phyloP scores from a whole-genome alignment of 1,140 invertebrate genomes.

The Diorhabda carinulata region DNA sequence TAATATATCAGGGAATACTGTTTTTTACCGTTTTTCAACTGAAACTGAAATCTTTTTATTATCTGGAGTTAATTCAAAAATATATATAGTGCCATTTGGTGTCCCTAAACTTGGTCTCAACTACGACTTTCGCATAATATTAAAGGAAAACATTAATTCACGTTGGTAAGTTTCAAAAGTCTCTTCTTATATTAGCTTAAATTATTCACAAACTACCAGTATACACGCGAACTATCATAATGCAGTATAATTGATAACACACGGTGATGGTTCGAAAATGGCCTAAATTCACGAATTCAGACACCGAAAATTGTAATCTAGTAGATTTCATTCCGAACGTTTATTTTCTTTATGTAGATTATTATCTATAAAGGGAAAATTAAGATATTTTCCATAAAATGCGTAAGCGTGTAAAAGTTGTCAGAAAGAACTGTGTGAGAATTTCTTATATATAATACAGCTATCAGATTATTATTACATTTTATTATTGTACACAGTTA shows the following conservation, averaged over 20 bases:
- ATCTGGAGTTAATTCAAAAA: too few species aligned
- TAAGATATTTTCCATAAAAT: background rate
- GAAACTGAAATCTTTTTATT: too few species aligned
- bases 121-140: too few species aligned
- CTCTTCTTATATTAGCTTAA: slow-evolving; percentile 10
- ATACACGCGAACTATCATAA: slow-evolving; percentile 17
- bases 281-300: background rate
- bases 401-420: too few species aligned
- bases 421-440: too few species aligned
- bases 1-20: too few species aligned
- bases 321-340: background rate
- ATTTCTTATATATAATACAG: too few species aligned
- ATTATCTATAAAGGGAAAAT: background rate
- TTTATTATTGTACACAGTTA: too few species aligned
- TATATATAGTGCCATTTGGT: too few species aligned
- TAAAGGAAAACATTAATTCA: background rate
- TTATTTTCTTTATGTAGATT: background rate
- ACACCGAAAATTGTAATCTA: background rate
- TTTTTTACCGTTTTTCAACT: too few species aligned
- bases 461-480: too few species aligned
- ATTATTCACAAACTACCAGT: slow-evolving; percentile 3
- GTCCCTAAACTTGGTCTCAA: too few species aligned
- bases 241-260: slow-evolving; percentile 15
- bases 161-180: slow-evolving; percentile 3
- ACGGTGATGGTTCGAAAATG: background rate